These are phyloP conservation scores for Microtus californicus DNA, from an alignment of 2,797 vertebrate genomes.

Conservation along the genomic window DNA sequence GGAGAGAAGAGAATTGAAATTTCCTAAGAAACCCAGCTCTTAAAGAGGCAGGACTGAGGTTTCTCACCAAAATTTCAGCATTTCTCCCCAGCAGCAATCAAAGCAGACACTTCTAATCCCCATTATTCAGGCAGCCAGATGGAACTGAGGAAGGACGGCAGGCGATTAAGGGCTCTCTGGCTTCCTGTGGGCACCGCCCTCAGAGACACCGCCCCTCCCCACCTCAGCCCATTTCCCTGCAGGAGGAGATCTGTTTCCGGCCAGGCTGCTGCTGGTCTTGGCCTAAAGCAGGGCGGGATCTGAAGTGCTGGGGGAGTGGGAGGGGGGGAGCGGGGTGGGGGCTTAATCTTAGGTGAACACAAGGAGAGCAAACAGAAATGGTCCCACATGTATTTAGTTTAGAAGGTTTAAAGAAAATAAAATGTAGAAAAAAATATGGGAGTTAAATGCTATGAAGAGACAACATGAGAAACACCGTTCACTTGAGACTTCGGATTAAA, in stretches of 20 bases:
- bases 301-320: neutral
- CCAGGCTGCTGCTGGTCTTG: neutral
- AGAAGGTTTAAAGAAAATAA: neutral
- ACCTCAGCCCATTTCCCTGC: neutral
- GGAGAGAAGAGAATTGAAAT: neutral
- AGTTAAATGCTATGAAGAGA: neutral
- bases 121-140: neutral
- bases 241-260: neutral
- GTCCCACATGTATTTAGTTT: neutral
- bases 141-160: neutral
- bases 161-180: neutral
- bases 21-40: slow-evolving; percentile 13
- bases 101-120: slow-evolving; percentile 6
- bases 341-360: neutral
- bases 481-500: neutral
- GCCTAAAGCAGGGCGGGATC: neutral
- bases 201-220: rapidly evolving
- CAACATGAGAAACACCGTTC: neutral
- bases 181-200: neutral
- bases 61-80: neutral
- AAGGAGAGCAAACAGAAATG: neutral
- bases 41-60: slow-evolving; percentile 1
- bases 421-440: neutral
- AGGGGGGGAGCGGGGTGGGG: no score
- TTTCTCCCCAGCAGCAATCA: neutral